Base-by-base conservation (phyloP, 2,888 invertebrate species). In the Heliconius erato region DNA sequence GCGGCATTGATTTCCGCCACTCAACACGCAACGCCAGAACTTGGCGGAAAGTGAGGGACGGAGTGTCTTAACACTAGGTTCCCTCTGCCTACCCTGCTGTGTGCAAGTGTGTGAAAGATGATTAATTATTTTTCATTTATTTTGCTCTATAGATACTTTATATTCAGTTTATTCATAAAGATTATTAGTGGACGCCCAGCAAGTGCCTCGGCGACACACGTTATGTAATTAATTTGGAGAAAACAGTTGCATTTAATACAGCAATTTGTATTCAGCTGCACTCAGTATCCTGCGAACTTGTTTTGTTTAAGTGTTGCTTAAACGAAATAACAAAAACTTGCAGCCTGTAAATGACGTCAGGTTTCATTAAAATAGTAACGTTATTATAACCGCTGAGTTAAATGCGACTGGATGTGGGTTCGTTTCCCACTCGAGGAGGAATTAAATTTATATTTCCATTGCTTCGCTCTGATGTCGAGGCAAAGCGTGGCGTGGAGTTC, bases 211-310 rank as follows among this genome's bases (percentile, higher is more conserved):
- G 80, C 85, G 83, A 87, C 86, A 87, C 87, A 89, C 87, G 87
- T 86, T 87, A 89, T 87, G 86, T 90, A 90, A 92, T 92, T 92
- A 91, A 89, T 91, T 91, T 89, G 79, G 85, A 83, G 86, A 87
- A 88, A 90, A 88, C 87, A 89, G 88, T 90, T 88, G 88, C 89
- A 90, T 90, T 89, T 91, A 92, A 91, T 91, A 90, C 84, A 87
- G 89, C 87, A 89, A 91, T 92, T 91, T 90, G 90, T 90, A 92
- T 92, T 91, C 91, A 81, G 85, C 86, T 89, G 89, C 89, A 91
- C 86, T 89, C 86, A 84, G 84, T 83, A 79, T 83, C 82, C 81
- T 77, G 83, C 81, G 85, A 83, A 81, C 83, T 82, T 84, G 88
- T 91, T 91, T 89, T 89, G 89, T 91, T 90, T 89, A 87, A 88